These are phyloP conservation scores for Sus scrofa DNA, from an alignment of 2,113 vertebrate species.

Conservation along the genomic window DNA sequence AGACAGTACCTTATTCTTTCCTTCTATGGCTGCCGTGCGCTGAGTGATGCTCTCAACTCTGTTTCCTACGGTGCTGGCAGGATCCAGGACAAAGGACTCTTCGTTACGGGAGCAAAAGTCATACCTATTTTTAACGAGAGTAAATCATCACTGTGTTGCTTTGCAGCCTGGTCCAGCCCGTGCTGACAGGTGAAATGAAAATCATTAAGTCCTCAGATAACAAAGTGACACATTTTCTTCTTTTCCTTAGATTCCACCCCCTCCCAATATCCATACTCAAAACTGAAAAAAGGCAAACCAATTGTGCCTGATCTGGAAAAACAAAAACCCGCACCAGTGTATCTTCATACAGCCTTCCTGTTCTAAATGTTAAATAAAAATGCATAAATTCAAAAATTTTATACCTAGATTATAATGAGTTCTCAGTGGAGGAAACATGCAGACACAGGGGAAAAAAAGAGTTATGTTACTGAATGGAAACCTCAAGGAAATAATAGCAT, in stretches of 20 bases:
- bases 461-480: slow-evolving; percentile 59
- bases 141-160: neutral
- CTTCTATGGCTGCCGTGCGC: slow-evolving; percentile 92
- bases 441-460: neutral
- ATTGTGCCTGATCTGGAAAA: neutral
- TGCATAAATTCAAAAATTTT: slow-evolving; percentile 12
- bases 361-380: slow-evolving; percentile 33
- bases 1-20: slow-evolving; percentile 94
- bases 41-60: slow-evolving; percentile 94
- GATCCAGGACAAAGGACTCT: slow-evolving; percentile 82
- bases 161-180: neutral
- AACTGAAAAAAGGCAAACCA: slow-evolving; percentile 36
- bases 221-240: neutral
- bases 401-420: slow-evolving; percentile 46
- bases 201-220: neutral
- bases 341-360: neutral
- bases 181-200: neutral
- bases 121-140: slow-evolving; percentile 81
- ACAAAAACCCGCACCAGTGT: neutral
- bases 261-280: neutral
- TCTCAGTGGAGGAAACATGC: slow-evolving; percentile 28
- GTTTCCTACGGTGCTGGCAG: slow-evolving; percentile 90
- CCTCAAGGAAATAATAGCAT: neutral
- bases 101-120: slow-evolving; percentile 84
- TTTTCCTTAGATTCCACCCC: neutral